These are phyloP conservation scores for Phalera bucephala DNA, from an alignment of 2,888 invertebrate species.

Conservation along the genomic window DNA sequence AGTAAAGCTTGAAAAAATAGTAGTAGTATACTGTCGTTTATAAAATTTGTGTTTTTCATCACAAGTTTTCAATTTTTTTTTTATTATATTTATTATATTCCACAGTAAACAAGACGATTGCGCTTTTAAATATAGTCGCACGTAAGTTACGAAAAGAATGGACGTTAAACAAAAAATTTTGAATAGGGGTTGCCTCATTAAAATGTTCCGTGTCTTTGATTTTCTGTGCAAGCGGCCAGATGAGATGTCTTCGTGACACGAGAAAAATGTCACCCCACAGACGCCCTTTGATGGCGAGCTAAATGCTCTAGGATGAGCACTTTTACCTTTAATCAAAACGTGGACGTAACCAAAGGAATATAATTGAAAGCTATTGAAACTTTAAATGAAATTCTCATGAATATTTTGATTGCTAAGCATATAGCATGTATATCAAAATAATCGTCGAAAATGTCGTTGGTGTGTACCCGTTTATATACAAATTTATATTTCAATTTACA, in stretches of 20 bases:
- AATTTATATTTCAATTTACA: constrained; percentile 38
- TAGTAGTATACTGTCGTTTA: too few relatives aligned
- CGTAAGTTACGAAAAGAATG: constrained; percentile 32
- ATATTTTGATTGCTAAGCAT: too few relatives aligned
- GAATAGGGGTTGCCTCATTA: constrained; percentile 77
- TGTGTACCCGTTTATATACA: too few relatives aligned
- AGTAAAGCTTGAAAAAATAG: too few relatives aligned
- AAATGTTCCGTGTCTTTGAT: constrained; percentile 80
- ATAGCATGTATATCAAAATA: too few relatives aligned
- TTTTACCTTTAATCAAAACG: constrained; percentile 31
- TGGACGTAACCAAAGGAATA: constrained; percentile 17
- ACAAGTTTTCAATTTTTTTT: too few relatives aligned
- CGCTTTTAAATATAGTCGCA: constrained; percentile 16
- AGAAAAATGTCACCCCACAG: constrained; percentile 28
- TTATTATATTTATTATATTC: too few relatives aligned
- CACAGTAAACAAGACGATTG: constrained; percentile 9
- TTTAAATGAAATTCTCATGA: not conserved
- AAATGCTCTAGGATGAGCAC: constrained; percentile 45
- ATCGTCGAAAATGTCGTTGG: too few relatives aligned
- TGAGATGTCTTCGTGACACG: constrained; percentile 24
- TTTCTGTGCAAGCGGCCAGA: constrained; percentile 70
- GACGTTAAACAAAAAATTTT: constrained; percentile 64
- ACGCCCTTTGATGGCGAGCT: constrained; percentile 52
- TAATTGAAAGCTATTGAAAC: constrained; percentile 6
- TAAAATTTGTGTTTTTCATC: too few relatives aligned